Conservation (phyloP, 1,140 invertebrate genomes). For the Rhagoletis pomonella region DNA sequence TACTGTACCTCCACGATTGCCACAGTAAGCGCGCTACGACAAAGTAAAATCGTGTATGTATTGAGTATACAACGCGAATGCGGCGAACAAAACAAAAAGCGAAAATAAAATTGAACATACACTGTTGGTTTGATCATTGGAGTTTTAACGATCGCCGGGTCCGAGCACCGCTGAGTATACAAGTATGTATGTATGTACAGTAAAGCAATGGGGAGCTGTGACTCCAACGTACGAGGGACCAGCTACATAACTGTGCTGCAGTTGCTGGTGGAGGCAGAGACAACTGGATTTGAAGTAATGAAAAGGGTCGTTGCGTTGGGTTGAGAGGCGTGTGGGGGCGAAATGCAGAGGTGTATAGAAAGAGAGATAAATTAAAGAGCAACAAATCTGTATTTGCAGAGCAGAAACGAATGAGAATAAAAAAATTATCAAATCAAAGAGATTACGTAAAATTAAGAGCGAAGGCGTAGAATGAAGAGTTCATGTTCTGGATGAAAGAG, state of each 20-base stretch:
- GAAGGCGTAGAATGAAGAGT: neutral
- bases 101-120: constrained; percentile 37
- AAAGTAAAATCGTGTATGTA: neutral
- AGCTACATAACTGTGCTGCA: neutral
- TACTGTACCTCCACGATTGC: constrained; percentile 38
- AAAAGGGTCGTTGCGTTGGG: neutral
- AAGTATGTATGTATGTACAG: neutral
- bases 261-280: neutral
- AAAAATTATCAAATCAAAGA: too few relatives aligned
- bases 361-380: neutral
- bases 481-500: neutral
- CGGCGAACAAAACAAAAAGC: constrained; percentile 49
- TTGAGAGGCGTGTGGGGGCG: neutral
- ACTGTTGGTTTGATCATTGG: neutral
- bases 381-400: neutral
- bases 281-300: neutral
- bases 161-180: neutral
- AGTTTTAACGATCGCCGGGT: neutral
- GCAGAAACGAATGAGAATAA: too few relatives aligned
- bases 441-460: neutral
- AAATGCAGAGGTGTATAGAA: neutral
- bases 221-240: neutral
- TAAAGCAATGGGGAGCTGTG: neutral
- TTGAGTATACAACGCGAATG: constrained; percentile 15
- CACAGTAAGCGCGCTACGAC: neutral